Evolutionary conservation across 2,888 invertebrate genomes (phyloP).

Genomic region (Cephus sareptanus): DNA sequence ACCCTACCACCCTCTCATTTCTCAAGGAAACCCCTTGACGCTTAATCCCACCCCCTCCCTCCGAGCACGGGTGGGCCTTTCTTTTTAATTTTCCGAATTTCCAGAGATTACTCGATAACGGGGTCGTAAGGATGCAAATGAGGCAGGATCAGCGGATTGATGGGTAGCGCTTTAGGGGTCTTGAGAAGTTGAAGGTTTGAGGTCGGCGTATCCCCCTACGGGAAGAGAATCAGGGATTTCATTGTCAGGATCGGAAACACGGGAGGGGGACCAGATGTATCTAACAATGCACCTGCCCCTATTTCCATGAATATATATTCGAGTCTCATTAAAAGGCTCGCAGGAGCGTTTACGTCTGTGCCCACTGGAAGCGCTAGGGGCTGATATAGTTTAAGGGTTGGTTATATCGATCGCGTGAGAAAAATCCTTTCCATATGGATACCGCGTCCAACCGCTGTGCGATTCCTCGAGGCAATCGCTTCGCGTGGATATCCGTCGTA

Average conservation of each 20-base stretch:
- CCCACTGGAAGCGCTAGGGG: no score
- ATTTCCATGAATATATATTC: not conserved
- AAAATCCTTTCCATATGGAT: not conserved
- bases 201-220: slow-evolving; percentile 54
- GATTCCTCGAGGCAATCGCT: not conserved
- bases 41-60: not conserved
- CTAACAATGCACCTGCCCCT: not conserved
- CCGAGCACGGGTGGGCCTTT: not conserved
- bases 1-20: not conserved
- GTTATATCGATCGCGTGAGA: not conserved
- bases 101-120: slow-evolving; percentile 26
- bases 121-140: slow-evolving; percentile 45
- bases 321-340: not conserved
- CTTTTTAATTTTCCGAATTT: not conserved
- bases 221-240: slow-evolving; percentile 59
- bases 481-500: not conserved
- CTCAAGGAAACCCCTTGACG: not conserved
- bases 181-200: slow-evolving; percentile 14
- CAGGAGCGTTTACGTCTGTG: not conserved
- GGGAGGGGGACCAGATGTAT: slow-evolving; percentile 54
- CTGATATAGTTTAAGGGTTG: not conserved
- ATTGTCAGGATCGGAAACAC: slow-evolving; percentile 57
- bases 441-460: not conserved
- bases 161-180: slow-evolving; percentile 11
- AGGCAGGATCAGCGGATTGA: slow-evolving; percentile 48